Evolutionary conservation across 2,113 vertebrate species (phyloP), one percentile per base, ranked within the genome.

Genomic region (Cariama cristata): DNA sequence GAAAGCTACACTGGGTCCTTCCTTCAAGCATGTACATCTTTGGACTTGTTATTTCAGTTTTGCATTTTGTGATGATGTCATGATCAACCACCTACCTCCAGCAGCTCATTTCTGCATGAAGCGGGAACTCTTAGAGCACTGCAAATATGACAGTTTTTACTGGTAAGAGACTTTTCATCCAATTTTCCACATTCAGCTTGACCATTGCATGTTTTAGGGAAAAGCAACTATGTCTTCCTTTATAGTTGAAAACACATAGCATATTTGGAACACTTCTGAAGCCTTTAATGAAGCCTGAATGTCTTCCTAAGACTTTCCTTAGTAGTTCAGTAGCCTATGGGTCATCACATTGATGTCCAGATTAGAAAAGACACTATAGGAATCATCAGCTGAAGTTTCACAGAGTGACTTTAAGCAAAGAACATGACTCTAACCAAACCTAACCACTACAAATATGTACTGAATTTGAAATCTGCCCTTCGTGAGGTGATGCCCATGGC

Each of bases 401-500:
- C 21, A 72, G 35, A 27, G n/a, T 35, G 15, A 18, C 80, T 58
- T 88, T 47, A 89, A 87, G 69, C 52, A 53, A 68, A 76, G 35
- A 75, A 47, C 4, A 11, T 0, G 0, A 59, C 50, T 68, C 35
- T 76, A 44, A 81, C 44, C n/a, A 81, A 91, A 63, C 8, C 7
- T 38, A 24, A 24, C 15, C 21, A 5, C 33, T 22, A 53, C 45
- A 44, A 42, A 40, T 4, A 19, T 0, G 1, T 7, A 8, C 4
- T 28, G 40, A 73, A 79, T n/a, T 49, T 79, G 21, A 64, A 64
- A 79, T 42, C 21, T 79, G 58, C 26, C 67, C 63, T 49, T 53
- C 55, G 19, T 23, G 44, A 76, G 50, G 40, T 35, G 33, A 69
- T 0, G 0, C 14, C 45, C 28, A 24, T 0, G 0, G 28, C 18